Conservation (phyloP, 1,140 invertebrate species). For the Aphaenogaster rudis region DNA sequence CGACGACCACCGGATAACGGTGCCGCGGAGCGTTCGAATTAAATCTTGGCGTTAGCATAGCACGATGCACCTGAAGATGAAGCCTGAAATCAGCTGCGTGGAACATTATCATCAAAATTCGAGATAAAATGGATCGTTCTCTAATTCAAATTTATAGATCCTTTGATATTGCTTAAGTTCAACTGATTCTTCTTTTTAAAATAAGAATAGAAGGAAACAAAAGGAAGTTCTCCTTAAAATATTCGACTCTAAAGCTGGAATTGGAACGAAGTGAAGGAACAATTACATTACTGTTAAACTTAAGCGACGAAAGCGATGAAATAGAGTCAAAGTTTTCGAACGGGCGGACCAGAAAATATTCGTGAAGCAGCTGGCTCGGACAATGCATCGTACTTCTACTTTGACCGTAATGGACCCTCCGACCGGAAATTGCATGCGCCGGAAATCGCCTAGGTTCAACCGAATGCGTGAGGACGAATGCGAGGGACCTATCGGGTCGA, state of each 20-base stretch:
- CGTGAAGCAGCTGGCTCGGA: constrained; percentile 23
- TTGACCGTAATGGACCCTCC: constrained; percentile 75
- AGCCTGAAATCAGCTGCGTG: neutral
- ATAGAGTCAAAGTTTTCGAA: constrained; percentile 13
- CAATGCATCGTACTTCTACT: constrained; percentile 51
- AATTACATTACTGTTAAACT: constrained; percentile 21
- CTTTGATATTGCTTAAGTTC: neutral
- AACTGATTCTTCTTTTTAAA: neutral
- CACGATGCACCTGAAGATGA: constrained; percentile 34
- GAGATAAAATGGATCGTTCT: neutral
- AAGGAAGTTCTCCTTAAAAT: constrained; percentile 14
- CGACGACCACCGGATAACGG: constrained; percentile 59
- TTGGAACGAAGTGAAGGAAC: neutral
- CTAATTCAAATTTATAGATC: neutral
- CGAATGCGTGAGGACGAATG: constrained; percentile 79
- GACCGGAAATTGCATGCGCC: constrained; percentile 81
- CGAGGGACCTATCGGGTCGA: constrained; percentile 57
- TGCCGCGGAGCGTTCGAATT: constrained; percentile 36
- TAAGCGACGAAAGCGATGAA: constrained; percentile 1
- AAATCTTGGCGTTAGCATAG: constrained; percentile 20
- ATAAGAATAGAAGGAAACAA: neutral
- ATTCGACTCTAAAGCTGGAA: constrained; percentile 30
- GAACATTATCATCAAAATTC: neutral
- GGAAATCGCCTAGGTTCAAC: constrained; percentile 83
- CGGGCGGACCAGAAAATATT: constrained; percentile 20